Conservation (phyloP, 2,888 invertebrate genomes). For the Trissonchulus latispiculum region DNA sequence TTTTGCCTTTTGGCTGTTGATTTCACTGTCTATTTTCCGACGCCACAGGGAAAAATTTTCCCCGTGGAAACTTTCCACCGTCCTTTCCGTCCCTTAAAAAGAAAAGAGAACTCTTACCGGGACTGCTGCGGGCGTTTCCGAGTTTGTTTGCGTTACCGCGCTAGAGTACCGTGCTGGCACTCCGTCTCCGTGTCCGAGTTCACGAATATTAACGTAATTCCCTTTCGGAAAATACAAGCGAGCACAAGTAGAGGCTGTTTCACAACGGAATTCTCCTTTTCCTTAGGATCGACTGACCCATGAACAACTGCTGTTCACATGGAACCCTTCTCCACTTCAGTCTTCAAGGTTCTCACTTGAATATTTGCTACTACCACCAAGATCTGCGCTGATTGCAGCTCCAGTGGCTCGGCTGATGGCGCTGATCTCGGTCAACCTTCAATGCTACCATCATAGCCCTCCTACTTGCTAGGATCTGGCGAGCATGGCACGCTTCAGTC, state of each 20-base stretch:
- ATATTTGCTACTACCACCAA: conserved; percentile 64
- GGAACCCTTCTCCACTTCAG: too few relatives aligned
- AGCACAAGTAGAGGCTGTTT: too few relatives aligned
- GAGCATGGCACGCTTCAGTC: conserved; percentile 45
- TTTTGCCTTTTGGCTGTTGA: too few relatives aligned
- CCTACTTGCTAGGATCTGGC: conserved; percentile 56
- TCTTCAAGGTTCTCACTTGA: conserved; percentile 54
- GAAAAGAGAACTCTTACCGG: conserved; percentile 50
- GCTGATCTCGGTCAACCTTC: conserved; percentile 57
- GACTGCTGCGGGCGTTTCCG: conserved; percentile 44
- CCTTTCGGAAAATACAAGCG: too few relatives aligned
- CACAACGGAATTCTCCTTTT: conserved; percentile 34
- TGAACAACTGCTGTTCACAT: too few relatives aligned
- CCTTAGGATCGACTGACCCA: conserved; percentile 46
- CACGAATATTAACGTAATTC: conserved; percentile 45
- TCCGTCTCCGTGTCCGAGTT: conserved; percentile 28
- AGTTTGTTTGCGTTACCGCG: conserved; percentile 45
- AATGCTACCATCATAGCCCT: conserved; percentile 51
- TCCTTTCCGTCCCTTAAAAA: conserved; percentile 45
- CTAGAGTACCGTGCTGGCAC: conserved; percentile 20
- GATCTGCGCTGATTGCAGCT: conserved; percentile 52
- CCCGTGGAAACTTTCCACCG: too few relatives aligned
- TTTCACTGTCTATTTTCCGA: too few relatives aligned
- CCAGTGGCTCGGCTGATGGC: conserved; percentile 51
- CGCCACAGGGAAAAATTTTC: too few relatives aligned